Conservation (phyloP, 1,140 invertebrate species). For the Calephelis nemesis region DNA sequence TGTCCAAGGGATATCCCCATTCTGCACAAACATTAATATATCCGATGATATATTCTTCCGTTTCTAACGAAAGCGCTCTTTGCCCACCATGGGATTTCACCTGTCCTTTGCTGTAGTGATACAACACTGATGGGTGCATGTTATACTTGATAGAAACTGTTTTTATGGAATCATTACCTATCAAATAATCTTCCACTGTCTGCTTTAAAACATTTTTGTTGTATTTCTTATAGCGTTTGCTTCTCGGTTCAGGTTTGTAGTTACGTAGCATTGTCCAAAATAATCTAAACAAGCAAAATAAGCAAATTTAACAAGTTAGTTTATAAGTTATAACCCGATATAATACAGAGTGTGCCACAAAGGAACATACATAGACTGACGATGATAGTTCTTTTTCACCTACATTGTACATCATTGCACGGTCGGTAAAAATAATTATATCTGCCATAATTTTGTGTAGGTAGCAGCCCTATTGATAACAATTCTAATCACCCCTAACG, state of each 20-base stretch:
- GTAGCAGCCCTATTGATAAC: constrained; percentile 20
- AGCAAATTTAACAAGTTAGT: too few species aligned
- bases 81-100: constrained; percentile 31
- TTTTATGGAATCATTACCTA: constrained; percentile 7
- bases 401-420: background rate
- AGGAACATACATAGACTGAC: too few species aligned
- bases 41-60: constrained; percentile 31
- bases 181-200: constrained; percentile 21
- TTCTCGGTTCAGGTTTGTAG: constrained; percentile 18
- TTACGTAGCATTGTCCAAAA: background rate
- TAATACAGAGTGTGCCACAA: too few species aligned
- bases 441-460: constrained; percentile 10
- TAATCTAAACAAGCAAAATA: too few species aligned
- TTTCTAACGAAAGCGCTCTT: constrained; percentile 25
- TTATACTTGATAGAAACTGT: constrained; percentile 15
- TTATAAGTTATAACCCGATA: too few species aligned
- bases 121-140: constrained; percentile 20
- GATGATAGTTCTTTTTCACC: background rate
- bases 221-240: constrained; percentile 20
- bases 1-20: constrained; percentile 46
- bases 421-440: background rate
- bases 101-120: constrained; percentile 11
- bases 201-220: constrained; percentile 18
- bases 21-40: constrained; percentile 38
- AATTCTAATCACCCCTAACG: constrained; percentile 22